phyloP scores from a whole-genome alignment of 2,888 invertebrate species.

The Myathropa florea region DNA sequence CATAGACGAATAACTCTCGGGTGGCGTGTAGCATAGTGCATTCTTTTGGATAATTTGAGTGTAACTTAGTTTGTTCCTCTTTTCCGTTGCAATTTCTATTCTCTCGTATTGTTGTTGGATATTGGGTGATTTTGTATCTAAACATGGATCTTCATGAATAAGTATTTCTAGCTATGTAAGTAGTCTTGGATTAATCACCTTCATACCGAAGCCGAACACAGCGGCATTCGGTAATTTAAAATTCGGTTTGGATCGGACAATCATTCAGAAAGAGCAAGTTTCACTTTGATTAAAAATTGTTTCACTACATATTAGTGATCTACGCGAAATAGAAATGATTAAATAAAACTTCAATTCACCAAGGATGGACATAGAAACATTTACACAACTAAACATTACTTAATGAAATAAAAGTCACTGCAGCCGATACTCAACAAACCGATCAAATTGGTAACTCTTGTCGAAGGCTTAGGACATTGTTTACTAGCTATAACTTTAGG shows the following conservation, averaged over 20 bases:
- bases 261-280: background rate
- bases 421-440: too few relatives aligned
- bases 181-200: constrained; percentile 51
- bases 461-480: too few relatives aligned
- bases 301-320: background rate
- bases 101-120: background rate
- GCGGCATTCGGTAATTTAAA: constrained; percentile 7
- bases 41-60: constrained; percentile 66
- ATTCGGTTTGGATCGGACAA: constrained; percentile 9
- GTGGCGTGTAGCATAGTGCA: constrained; percentile 52
- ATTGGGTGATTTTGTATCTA: background rate
- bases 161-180: background rate
- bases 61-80: constrained; percentile 63
- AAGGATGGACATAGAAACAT: too few relatives aligned
- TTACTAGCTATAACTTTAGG: too few relatives aligned
- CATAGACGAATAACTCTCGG: constrained; percentile 44
- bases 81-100: constrained; percentile 29
- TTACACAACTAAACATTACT: too few relatives aligned
- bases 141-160: background rate
- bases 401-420: too few relatives aligned
- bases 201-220: background rate
- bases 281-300: constrained; percentile 28
- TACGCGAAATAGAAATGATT: constrained; percentile 8
- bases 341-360: too few relatives aligned
- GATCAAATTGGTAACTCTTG: too few relatives aligned